Base-by-base conservation (phyloP, 1,140 invertebrate species). In the Musca domestica region DNA sequence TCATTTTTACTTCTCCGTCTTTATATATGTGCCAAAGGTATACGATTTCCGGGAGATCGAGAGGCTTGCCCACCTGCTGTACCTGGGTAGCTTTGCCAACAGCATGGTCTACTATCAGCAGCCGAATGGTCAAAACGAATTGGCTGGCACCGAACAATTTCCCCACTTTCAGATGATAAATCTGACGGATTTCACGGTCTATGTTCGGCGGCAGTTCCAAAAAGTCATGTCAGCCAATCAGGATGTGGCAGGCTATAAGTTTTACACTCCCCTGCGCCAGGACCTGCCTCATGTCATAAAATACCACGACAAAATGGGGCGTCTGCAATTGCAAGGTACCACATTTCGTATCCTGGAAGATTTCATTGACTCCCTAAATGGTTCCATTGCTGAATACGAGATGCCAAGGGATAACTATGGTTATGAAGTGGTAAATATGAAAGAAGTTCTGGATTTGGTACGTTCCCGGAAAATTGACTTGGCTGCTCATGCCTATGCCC, bases 401-500 rank as follows among this genome's bases (percentile, higher is more conserved):
- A 41, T 41, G 67, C 70, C 74, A 0, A 47, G 41, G 9, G 74
- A 80, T 56, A 64, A 64, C 2, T 54, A 72, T 1, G 74, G 74
- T 1, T 73, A 72, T 0, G 25, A 72, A 1, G 71, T 71, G 5
- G 69, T 80, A 0, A 75, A 76, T 22, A 80, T 80, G 76, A 72
- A 75, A 20, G 67, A 70, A 5, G 67, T 71, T 0, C 22, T 80
- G 20, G 70, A 80, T 41, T 22, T 80, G 47, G 69, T 80, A 3
- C 58, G 77, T 0, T 61, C 71, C 0, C 58, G 69, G 0, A 25
- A 68, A 22, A 69, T 80, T 22, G 73, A 78, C n/a, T 72, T 80
- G 23, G 67, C 70, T 0, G 77, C 74, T 10, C 77, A 80, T 46
- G 72, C 77, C 20, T 80, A 77, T n/a, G 76, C 77, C 1, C 14